A percentile compares a stretch with the other conserved stretches of the same genome.
These are phyloP conservation scores for Tetragnatha montana DNA, from an alignment of 2,888 invertebrate genomes.

Conservation along the genomic window DNA sequence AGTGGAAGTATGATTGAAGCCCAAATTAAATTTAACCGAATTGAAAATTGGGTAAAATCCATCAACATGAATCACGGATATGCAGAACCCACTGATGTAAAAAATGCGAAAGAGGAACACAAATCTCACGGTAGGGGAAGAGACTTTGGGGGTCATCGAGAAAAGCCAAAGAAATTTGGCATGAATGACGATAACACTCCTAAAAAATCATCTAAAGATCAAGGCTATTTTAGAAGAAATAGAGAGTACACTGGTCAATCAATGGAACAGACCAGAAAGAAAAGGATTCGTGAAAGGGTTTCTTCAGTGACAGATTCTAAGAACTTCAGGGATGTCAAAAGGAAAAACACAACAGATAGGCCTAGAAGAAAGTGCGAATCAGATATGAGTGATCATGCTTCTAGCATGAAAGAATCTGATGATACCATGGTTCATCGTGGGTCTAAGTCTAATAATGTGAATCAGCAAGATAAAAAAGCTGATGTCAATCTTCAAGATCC, in stretches of 20 bases:
- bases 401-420: slow-evolving; percentile 30
- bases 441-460: not conserved
- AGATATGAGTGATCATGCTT: slow-evolving; percentile 17
- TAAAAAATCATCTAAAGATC: slow-evolving; percentile 6
- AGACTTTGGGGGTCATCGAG: not conserved
- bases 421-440: not conserved
- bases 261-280: no score
- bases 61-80: not conserved
- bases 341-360: slow-evolving; percentile 6
- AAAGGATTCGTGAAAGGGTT: not conserved
- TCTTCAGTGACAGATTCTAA: slow-evolving; percentile 1
- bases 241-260: not conserved
- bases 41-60: slow-evolving; percentile 54
- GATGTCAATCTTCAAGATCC: not conserved
- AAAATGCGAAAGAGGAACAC: not conserved
- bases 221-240: not conserved
- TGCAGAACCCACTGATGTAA: not conserved
- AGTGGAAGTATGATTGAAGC: slow-evolving; percentile 15
- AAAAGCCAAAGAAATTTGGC: not conserved
- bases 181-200: not conserved
- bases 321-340: not conserved
- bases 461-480: not conserved
- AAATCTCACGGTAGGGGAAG: not conserved
- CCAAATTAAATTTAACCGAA: slow-evolving; percentile 23
- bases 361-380: not conserved